phyloP scores from a whole-genome alignment of 1,140 invertebrate genomes.

The Chionoecetes opilio region DNA sequence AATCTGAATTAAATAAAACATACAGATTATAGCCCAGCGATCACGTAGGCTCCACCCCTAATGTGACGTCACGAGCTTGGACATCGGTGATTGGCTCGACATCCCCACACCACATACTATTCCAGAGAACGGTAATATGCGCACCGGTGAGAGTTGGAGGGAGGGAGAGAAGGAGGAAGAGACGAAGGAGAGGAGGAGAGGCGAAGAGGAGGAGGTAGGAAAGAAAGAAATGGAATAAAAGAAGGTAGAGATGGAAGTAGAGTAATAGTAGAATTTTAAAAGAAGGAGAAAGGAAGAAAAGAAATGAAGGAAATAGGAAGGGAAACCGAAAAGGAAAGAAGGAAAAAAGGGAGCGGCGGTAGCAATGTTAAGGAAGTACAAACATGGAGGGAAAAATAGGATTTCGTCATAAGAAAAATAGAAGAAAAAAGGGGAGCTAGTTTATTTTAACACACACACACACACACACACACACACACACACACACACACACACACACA shows the following conservation, averaged over 20 bases:
- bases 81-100: too few species aligned
- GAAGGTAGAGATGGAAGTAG: not conserved
- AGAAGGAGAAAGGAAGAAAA: not conserved
- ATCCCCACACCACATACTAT: too few species aligned
- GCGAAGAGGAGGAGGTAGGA: not conserved
- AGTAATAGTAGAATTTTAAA: not conserved
- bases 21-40: too few species aligned
- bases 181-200: not conserved
- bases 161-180: not conserved
- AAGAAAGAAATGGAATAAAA: not conserved
- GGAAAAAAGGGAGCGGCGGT: not conserved
- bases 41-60: too few species aligned
- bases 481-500: not conserved
- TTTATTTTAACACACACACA: not conserved
- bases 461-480: not conserved
- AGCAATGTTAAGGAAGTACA: not conserved
- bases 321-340: not conserved
- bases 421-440: not conserved
- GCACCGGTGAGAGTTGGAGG: not conserved
- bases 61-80: too few species aligned
- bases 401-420: not conserved
- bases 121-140: too few species aligned
- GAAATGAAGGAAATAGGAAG: not conserved
- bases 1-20: too few species aligned
- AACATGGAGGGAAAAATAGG: too few species aligned